Percentiles rank a stretch among this genome's conserved stretches.
Conservation (phyloP, 2,888 invertebrate species). For the Mesorhabditis belari region DNA sequence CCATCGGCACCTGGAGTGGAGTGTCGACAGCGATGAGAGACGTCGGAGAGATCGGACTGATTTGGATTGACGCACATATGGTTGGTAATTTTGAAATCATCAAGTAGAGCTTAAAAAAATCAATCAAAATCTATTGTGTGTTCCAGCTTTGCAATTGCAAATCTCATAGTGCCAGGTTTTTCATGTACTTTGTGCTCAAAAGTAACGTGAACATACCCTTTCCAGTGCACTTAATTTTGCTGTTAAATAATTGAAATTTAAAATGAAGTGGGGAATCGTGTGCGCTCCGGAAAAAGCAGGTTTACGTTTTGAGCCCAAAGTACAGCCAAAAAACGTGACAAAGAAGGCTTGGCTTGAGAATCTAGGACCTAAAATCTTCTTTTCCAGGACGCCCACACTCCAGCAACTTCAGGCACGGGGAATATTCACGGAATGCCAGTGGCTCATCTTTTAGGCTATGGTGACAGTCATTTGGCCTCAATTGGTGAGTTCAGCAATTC, state of each 20-base stretch:
- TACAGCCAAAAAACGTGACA: no score
- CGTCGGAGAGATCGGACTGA: slow-evolving; percentile 38
- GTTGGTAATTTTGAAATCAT: slow-evolving; percentile 9
- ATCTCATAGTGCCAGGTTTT: background rate
- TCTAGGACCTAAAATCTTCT: background rate
- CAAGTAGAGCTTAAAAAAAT: background rate
- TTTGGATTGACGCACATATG: slow-evolving; percentile 48
- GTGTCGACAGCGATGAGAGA: slow-evolving; percentile 34
- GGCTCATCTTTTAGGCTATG: slow-evolving; percentile 41
- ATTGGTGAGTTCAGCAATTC: slow-evolving; percentile 12
- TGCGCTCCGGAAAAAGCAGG: no score
- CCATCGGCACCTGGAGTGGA: slow-evolving; percentile 48
- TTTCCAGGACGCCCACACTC: slow-evolving; percentile 40
- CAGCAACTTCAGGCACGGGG: slow-evolving; percentile 32
- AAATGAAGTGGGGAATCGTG: slow-evolving; percentile 43
- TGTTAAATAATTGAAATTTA: slow-evolving; percentile 40
- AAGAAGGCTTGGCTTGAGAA: no score
- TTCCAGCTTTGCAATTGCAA: no score
- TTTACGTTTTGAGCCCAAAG: no score
- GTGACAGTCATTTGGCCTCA: slow-evolving; percentile 25
- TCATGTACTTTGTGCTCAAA: background rate
- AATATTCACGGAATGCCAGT: slow-evolving; percentile 49
- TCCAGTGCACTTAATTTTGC: slow-evolving; percentile 34
- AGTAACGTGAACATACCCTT: slow-evolving; percentile 6
- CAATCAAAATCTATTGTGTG: background rate